Conservation (phyloP, 2,113 vertebrate genomes). For the Pagrus major region DNA sequence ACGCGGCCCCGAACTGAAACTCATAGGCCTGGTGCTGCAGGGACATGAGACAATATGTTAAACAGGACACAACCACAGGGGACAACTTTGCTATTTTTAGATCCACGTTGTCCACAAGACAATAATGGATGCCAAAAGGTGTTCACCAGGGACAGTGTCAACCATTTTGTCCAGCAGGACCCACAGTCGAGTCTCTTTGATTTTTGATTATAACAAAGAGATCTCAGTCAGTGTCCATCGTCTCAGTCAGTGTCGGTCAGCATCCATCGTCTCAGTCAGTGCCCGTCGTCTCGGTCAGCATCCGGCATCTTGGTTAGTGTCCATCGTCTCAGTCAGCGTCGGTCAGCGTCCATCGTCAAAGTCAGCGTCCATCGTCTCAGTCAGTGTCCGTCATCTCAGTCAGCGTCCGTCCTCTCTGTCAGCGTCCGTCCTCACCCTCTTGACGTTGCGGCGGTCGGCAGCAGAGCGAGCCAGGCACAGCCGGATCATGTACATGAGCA, state of each 20-base stretch:
- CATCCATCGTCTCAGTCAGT: too few species aligned
- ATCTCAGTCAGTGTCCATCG: neutral
- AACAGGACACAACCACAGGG: neutral
- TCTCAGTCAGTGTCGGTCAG: neutral
- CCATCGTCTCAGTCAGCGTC: neutral
- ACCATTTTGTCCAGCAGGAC: neutral
- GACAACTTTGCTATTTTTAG: too few species aligned
- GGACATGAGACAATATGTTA: neutral
- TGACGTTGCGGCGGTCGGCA: constrained; percentile 94
- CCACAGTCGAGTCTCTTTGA: neutral
- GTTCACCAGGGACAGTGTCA: too few species aligned
- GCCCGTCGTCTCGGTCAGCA: constrained; percentile 52
- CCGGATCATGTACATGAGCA: constrained; percentile 99
- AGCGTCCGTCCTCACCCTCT: constrained; percentile 84
- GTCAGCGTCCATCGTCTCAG: neutral
- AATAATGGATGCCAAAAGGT: neutral
- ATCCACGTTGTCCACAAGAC: neutral
- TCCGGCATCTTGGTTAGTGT: neutral
- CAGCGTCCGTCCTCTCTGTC: constrained; percentile 36
- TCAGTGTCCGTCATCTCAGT: too few species aligned
- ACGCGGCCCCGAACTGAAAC: constrained; percentile 98
- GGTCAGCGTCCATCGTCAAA: too few species aligned
- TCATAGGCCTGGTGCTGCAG: constrained; percentile 96
- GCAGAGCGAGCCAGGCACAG: constrained; percentile 94
- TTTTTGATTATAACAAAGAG: neutral